Conservation (phyloP, 2,797 vertebrate species). For the Lepus oiostolus region DNA sequence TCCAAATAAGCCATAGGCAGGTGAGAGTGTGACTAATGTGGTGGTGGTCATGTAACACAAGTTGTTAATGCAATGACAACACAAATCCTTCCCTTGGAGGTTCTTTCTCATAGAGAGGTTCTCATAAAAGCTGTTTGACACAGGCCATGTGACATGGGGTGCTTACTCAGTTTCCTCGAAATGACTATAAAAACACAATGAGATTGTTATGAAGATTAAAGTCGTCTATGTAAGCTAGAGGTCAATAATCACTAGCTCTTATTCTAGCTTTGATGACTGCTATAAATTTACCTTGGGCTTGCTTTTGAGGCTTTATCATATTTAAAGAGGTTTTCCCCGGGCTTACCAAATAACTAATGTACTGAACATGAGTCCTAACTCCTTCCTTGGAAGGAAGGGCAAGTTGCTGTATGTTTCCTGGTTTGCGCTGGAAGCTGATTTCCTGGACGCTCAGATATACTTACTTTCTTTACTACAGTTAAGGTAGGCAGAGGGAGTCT, state of each 20-base stretch:
- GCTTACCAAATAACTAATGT: neutral
- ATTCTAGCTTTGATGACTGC: neutral
- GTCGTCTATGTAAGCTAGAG: neutral
- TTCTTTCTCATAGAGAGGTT: neutral
- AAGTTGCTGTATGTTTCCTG: neutral
- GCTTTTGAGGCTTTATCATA: constrained; percentile 25
- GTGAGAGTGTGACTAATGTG: neutral
- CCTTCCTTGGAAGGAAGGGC: neutral
- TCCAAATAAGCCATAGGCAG: neutral
- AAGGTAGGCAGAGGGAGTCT: neutral
- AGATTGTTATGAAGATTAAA: neutral
- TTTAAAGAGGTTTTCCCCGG: neutral
- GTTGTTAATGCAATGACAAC: neutral
- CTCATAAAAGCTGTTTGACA: neutral
- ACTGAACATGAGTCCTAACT: neutral
- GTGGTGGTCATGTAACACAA: neutral
- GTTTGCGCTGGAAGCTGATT: neutral
- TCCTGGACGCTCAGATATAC: neutral
- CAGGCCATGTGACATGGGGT: neutral
- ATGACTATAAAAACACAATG: neutral
- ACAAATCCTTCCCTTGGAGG: neutral
- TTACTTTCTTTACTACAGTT: constrained; percentile 64
- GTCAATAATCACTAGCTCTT: neutral
- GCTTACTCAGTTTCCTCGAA: neutral
- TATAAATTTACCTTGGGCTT: constrained; percentile 27